phyloP scores from a whole-genome alignment of 2,888 invertebrate species.

The Heliconius ethilla region DNA sequence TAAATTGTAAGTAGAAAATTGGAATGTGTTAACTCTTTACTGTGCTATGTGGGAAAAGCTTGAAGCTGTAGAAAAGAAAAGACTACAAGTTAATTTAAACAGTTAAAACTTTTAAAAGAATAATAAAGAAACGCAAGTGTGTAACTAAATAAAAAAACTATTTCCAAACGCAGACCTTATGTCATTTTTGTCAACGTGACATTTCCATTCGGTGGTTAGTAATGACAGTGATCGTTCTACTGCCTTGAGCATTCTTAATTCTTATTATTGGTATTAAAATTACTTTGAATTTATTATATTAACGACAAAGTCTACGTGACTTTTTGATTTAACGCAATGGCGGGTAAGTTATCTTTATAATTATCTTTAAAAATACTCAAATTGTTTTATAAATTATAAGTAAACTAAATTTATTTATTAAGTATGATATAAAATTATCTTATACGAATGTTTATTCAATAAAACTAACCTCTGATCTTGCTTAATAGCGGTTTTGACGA shows the following conservation, averaged over 20 bases:
- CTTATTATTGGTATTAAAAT: slow-evolving; percentile 20
- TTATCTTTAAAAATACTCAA: neutral
- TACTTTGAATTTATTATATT: neutral
- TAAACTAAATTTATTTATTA: neutral
- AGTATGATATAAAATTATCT: slow-evolving; percentile 1
- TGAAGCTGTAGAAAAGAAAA: too few relatives aligned
- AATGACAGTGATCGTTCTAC: slow-evolving; percentile 42
- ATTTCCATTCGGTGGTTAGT: slow-evolving; percentile 29
- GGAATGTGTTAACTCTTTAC: too few relatives aligned
- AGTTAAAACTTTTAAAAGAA: too few relatives aligned
- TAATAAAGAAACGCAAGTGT: neutral
- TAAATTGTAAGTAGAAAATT: too few relatives aligned
- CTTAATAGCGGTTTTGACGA: neutral
- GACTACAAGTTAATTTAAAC: too few relatives aligned
- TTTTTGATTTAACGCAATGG: slow-evolving; percentile 56
- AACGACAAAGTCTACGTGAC: slow-evolving; percentile 53
- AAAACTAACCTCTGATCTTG: slow-evolving; percentile 52
- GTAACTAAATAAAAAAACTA: neutral
- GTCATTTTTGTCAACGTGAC: neutral
- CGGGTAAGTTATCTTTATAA: slow-evolving; percentile 58
- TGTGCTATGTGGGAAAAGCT: too few relatives aligned
- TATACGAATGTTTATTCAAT: slow-evolving; percentile 3
- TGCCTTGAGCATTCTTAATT: neutral
- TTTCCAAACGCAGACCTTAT: neutral
- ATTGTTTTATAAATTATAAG: neutral